phyloP scores from a whole-genome alignment of 2,888 invertebrate species.

The Nomada goodeniana region DNA sequence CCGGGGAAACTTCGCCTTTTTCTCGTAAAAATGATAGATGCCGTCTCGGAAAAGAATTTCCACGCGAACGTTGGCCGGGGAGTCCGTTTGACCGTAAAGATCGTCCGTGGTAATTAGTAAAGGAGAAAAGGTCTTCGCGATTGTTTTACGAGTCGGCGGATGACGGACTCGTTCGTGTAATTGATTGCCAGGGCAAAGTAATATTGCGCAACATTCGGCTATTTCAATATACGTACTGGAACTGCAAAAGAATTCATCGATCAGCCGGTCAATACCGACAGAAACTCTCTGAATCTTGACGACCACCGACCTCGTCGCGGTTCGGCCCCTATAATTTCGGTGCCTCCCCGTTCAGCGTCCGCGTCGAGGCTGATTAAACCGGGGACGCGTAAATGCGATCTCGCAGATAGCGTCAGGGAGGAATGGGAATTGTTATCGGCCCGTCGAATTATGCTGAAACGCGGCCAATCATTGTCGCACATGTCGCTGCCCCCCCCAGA shows the following conservation, averaged over 20 bases:
- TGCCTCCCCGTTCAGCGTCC: conserved; percentile 8
- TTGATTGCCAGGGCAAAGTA: background rate
- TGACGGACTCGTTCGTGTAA: background rate
- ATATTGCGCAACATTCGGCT: no score
- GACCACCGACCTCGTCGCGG: background rate
- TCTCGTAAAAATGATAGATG: conserved; percentile 56
- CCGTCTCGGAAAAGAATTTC: conserved; percentile 41
- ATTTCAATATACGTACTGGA: no score
- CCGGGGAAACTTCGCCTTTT: conserved; percentile 59
- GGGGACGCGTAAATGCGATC: conserved; percentile 10
- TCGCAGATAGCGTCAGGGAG: conserved; percentile 20
- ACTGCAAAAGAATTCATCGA: background rate
- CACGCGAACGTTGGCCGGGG: background rate
- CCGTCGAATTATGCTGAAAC: conserved; percentile 70
- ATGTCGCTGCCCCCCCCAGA: conserved; percentile 41
- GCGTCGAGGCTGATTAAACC: conserved; percentile 62
- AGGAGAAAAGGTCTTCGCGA: background rate
- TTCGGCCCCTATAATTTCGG: conserved; percentile 39
- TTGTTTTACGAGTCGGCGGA: conserved; percentile 7
- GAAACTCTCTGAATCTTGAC: conserved; percentile 19
- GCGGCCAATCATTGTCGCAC: conserved; percentile 64
- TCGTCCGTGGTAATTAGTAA: conserved; percentile 31
- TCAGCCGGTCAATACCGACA: background rate
- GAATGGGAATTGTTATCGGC: conserved; percentile 53
- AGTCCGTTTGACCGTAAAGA: conserved; percentile 15